Percentiles rank a stretch among this genome's conserved stretches.
Evolutionary conservation across 2,797 vertebrate species (phyloP).

Genomic region (Catostomus latipinnis): DNA sequence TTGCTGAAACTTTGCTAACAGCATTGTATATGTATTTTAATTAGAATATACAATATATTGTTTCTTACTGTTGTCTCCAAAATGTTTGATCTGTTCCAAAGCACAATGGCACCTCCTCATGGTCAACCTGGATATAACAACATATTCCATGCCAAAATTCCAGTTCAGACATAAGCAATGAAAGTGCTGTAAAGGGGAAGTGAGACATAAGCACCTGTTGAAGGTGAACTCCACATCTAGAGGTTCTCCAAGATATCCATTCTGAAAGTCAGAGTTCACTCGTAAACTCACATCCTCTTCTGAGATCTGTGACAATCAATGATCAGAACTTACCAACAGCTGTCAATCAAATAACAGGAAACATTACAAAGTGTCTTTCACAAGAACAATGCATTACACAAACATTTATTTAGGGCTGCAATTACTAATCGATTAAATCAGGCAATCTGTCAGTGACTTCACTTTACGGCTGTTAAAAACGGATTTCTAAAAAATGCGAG

Average conservation of each 20-base stretch:
- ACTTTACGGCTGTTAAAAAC: no score
- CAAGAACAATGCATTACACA: no score
- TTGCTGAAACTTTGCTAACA: no score
- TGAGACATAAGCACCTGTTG: conserved; percentile 80
- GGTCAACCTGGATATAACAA: conserved; percentile 75
- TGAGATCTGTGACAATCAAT: conserved; percentile 74
- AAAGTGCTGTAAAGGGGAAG: neutral
- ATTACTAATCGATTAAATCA: no score
- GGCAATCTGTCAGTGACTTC: no score
- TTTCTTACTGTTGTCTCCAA: conserved; percentile 82
- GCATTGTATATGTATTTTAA: neutral
- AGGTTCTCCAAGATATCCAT: conserved; percentile 85
- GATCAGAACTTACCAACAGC: neutral
- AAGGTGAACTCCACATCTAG: conserved; percentile 91
- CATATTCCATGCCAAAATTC: neutral
- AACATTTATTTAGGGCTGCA: no score
- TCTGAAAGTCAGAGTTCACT: conserved; percentile 84
- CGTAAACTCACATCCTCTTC: conserved; percentile 87
- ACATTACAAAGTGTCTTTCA: no score
- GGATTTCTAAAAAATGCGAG: no score
- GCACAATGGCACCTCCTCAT: conserved; percentile 90
- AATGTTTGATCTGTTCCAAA: conserved; percentile 80
- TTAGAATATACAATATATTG: neutral
- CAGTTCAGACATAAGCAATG: neutral
- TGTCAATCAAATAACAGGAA: neutral